These are phyloP conservation scores for Malacoctenus gilli DNA, from an alignment of 2,797 vertebrate species.

Conservation along the genomic window DNA sequence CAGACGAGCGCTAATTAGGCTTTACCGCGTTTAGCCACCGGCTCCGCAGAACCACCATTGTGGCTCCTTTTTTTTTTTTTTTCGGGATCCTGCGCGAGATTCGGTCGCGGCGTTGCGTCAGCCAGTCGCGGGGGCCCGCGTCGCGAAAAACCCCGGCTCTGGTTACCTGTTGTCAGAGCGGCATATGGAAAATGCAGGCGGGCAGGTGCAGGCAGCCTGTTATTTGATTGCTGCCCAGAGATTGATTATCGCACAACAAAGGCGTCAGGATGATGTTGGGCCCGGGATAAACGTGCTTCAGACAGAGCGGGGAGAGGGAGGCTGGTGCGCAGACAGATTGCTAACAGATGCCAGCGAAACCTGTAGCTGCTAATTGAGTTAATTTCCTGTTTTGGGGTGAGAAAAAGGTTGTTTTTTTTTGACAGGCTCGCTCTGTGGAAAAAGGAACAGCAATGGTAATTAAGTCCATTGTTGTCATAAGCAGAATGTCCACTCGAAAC, in stretches of 20 bases:
- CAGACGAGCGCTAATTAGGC: conserved; percentile 78
- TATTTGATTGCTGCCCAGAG: conserved; percentile 77
- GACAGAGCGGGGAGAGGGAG: no score
- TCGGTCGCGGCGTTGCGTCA: conserved; percentile 67
- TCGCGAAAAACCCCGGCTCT: conserved; percentile 52
- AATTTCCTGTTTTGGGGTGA: conserved; percentile 44
- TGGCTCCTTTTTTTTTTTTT: conserved; percentile 69
- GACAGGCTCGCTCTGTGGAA: conserved; percentile 36
- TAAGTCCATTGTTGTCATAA: not conserved
- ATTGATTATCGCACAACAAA: conserved; percentile 75
- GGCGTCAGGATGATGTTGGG: conserved; percentile 58
- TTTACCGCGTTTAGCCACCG: conserved; percentile 72
- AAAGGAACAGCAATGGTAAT: not conserved
- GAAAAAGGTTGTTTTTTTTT: conserved; percentile 34
- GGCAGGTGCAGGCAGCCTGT: conserved; percentile 67
- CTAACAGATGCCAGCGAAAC: conserved; percentile 75
- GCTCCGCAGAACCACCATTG: conserved; percentile 73
- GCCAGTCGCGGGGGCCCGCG: conserved; percentile 52
- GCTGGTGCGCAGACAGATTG: conserved; percentile 69
- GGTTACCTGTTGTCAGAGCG: conserved; percentile 49
- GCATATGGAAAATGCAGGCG: conserved; percentile 72
- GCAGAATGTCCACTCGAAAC: not conserved
- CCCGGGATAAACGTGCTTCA: no score
- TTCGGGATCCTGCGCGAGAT: conserved; percentile 66
- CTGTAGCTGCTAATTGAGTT: conserved; percentile 72